phyloP scores from a whole-genome alignment of 2,888 invertebrate genomes.

The Lordiphosa andalusiaca region DNA sequence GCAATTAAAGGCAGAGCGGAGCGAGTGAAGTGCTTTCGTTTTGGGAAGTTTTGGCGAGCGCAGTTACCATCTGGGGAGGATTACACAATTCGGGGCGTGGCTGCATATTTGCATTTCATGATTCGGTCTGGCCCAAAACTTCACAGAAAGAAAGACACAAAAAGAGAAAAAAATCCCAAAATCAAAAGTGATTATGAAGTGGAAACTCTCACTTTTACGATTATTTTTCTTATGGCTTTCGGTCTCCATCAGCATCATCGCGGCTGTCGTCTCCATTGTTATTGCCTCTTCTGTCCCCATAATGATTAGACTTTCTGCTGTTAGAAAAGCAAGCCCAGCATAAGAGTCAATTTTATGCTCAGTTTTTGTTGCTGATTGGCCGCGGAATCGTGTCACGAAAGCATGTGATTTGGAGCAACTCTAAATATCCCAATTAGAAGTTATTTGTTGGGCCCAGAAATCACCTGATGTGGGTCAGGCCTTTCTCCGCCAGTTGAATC shows the following conservation, averaged over 20 bases:
- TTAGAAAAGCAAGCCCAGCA: slow-evolving; percentile 60
- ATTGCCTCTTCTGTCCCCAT: slow-evolving; percentile 60
- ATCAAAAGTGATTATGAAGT: slow-evolving; percentile 61
- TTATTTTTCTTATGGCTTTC: slow-evolving; percentile 70
- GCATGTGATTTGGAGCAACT: slow-evolving; percentile 66
- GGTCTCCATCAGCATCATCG: slow-evolving; percentile 51
- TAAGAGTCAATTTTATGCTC: slow-evolving; percentile 71
- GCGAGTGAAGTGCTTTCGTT: slow-evolving; percentile 29
- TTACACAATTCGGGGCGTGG: slow-evolving; percentile 64
- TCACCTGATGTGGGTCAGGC: slow-evolving; percentile 58
- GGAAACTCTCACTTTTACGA: slow-evolving; percentile 76
- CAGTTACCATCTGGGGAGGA: slow-evolving; percentile 17
- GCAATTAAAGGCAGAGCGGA: slow-evolving; percentile 63
- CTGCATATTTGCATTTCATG: slow-evolving; percentile 55
- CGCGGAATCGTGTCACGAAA: slow-evolving; percentile 56
- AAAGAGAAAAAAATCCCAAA: slow-evolving; percentile 21
- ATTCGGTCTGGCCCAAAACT: slow-evolving; percentile 10
- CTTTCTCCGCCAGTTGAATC: slow-evolving; percentile 51
- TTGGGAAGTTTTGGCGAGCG: slow-evolving; percentile 7
- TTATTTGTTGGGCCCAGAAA: slow-evolving; percentile 46
- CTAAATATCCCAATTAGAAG: slow-evolving; percentile 72
- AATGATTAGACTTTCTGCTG: slow-evolving; percentile 66
- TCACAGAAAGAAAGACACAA: slow-evolving; percentile 21
- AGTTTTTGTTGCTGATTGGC: slow-evolving; percentile 67
- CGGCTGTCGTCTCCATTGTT: slow-evolving; percentile 45